Base-by-base conservation (phyloP, 2,113 vertebrate species). In the Burhinus bistriatus region DNA sequence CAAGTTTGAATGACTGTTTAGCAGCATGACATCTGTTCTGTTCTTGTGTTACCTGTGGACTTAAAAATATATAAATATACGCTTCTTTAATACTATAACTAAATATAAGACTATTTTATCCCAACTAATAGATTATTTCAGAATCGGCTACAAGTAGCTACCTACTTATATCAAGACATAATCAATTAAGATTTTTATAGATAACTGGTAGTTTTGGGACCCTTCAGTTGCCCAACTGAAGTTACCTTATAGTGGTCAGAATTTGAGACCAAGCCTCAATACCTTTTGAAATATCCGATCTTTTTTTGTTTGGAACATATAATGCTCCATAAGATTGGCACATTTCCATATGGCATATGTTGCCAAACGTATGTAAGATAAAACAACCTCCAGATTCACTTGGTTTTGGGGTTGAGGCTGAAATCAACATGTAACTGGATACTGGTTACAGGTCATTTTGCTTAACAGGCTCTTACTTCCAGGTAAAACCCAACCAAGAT, bases 1-100 rank as follows among this genome's bases (percentile, higher is more conserved):
- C 23, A 83, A 84, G 34, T 54, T 5, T 83, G 52, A 90, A 65
- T 58, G n/a, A 72, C 71, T 83, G 2, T 66, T 84, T 61, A 89
- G 68, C 68, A 88, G 49, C 51, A 54, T 12, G 21, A 87, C 83
- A 96, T 80, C 96, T 96, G 94, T 58, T 83, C 82, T 81, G 59
- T 85, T 77, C 72, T 96, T 80, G 23, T 80, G 38, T 81, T 95
- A 94, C 44, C 40, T 89, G 44, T n/a, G 23, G 25, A 62, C 42
- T 91, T 85, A 23, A 47, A 79, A 82, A 44, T 40, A 90, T 44
- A 45, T 72, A 55, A 86, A 80, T 26, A 91, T 1, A 75, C 10
- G 54, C 23, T 57, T 77, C 45, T 44, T 86, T 87, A 91, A 73
- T 58, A 83, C 29, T 62, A 29, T 14, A 61, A 32, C 9, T 85